phyloP scores from a whole-genome alignment of 2,113 vertebrate species.

The Oophaga pumilio region DNA sequence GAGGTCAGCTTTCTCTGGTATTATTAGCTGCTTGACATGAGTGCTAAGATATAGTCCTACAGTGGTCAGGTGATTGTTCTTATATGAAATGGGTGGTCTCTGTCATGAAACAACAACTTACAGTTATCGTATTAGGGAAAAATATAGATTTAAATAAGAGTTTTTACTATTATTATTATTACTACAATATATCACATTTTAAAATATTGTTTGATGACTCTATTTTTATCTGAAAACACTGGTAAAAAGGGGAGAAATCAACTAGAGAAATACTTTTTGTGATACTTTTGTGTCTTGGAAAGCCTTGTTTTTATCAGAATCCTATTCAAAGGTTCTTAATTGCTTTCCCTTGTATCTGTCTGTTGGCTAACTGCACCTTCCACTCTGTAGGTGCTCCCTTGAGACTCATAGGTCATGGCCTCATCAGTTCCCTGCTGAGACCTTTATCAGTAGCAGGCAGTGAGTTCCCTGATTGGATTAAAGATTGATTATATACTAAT shows the following conservation, averaged over 20 bases:
- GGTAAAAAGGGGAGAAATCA: neutral
- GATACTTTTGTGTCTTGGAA: neutral
- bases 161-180: no score
- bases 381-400: constrained; percentile 65
- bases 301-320: constrained; percentile 64
- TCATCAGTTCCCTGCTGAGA: constrained; percentile 78
- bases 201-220: no score
- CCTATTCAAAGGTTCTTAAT: constrained; percentile 64
- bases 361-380: constrained; percentile 67
- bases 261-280: neutral
- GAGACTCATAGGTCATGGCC: constrained; percentile 71
- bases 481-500: constrained; percentile 81
- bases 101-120: no score
- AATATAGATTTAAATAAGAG: no score
- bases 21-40: no score
- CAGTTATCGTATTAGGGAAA: no score
- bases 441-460: constrained; percentile 77
- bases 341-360: constrained; percentile 63
- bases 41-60: no score
- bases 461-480: constrained; percentile 81
- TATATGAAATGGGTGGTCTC: no score
- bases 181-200: no score
- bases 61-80: no score
- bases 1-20: no score
- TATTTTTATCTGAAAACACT: neutral